These are phyloP conservation scores for Thaumatotibia leucotreta DNA, from an alignment of 1,140 invertebrate species.

Conservation along the genomic window DNA sequence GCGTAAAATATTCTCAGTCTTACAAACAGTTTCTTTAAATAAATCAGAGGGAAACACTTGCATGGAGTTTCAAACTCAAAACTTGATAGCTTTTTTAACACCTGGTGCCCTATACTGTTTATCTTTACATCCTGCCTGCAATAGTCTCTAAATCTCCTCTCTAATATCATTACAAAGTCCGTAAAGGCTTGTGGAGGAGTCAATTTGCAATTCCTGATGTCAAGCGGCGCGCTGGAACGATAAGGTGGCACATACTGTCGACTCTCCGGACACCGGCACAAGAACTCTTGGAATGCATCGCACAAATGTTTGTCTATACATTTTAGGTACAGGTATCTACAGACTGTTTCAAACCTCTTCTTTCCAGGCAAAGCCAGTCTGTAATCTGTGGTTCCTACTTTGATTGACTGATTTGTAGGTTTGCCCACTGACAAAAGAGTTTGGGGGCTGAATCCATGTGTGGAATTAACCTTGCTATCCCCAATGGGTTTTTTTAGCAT, in stretches of 20 bases:
- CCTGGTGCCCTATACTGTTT: not conserved
- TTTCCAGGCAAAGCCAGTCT: not conserved
- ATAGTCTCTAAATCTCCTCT: not conserved
- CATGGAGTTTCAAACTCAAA: not conserved
- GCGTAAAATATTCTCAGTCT: not conserved
- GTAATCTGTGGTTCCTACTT: not conserved
- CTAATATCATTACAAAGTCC: not conserved
- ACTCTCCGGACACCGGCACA: not conserved
- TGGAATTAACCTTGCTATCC: not conserved
- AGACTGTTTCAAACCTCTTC: not conserved
- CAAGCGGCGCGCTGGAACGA: not conserved
- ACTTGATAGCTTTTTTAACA: not conserved
- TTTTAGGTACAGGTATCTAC: not conserved
- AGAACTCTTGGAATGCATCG: not conserved
- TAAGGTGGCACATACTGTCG: not conserved
- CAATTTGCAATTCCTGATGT: not conserved
- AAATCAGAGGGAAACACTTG: not conserved
- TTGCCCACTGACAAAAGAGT: not conserved
- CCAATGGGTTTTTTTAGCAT: conserved; percentile 9
- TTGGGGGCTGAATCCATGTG: not conserved
- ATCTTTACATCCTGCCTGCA: not conserved
- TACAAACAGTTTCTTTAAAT: conserved; percentile 2
- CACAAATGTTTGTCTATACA: not conserved
- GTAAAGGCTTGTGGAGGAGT: not conserved
- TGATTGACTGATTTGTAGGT: not conserved